Base-by-base conservation (phyloP, 2,113 vertebrate genomes). In the Mirza zaza region DNA sequence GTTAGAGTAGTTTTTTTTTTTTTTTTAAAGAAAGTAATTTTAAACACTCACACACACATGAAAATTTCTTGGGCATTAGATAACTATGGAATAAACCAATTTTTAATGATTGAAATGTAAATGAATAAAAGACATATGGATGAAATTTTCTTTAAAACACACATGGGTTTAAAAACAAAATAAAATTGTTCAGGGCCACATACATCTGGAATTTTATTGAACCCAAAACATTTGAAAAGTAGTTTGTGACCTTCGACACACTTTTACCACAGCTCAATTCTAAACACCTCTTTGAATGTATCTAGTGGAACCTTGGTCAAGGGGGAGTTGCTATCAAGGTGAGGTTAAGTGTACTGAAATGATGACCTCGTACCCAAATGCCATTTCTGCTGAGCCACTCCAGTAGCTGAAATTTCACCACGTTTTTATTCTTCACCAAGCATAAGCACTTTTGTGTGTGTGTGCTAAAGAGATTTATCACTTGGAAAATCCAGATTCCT, bases 51-150 rank as follows among this genome's bases (percentile, higher is more conserved):
- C 76, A 52, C 14, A 45, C 14, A 48, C 15, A 80, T 81, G 86
- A 88, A 76, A 52, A 15, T 25, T 71, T 95, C 39, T 91, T 95
- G 81, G n/a, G 87, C n/a, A 61, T 95, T 95, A 97, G 95, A 86
- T 96, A 97, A 91, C 88, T 92, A 92, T 59, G 57, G 95, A 97
- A 88, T 89, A 97, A 96, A 94, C 34, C 86, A 96, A 87, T 76
- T 92, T 90, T 94, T 97, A 97, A 92, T 97, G 91, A 97, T 76
- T 76, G 57, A 86, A 93, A 71, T 90, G 63, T 97, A 96, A 97
- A 97, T 93, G 90, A 98, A 97, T 89, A 20, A 93, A 97, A 97
- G 94, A 95, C 96, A 96, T 93, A 83, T 94, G 91, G 82, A 36
- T 94, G 83, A 83, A 92, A 94, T 96, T 97, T 95, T 92, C 92